Conservation (phyloP, 1,140 invertebrate species). For the Drosophila tsacasi region DNA sequence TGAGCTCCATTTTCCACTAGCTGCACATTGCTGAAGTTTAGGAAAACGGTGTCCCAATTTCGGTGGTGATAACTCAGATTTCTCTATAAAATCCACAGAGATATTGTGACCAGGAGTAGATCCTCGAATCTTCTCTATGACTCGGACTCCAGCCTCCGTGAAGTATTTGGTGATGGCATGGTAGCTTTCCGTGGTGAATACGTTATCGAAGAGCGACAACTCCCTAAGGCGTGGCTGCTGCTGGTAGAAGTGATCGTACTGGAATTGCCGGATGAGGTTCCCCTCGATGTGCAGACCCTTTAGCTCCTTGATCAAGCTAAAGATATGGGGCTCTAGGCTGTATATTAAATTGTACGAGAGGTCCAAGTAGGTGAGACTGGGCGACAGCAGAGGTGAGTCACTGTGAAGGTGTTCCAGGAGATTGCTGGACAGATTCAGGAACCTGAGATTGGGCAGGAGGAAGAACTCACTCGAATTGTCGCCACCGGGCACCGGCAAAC, state of each 20-base stretch:
- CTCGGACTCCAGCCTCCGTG: constrained; percentile 1
- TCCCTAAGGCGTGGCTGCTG: constrained; percentile 7
- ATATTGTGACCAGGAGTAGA: constrained; percentile 4
- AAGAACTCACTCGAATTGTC: constrained; percentile 15
- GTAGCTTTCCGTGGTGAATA: constrained; percentile 1
- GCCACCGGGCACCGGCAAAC: constrained; percentile 11
- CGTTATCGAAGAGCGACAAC: constrained; percentile 9
- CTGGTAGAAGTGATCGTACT: constrained; percentile 13
- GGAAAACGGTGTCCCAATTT: neutral
- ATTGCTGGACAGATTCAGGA: constrained; percentile 10
- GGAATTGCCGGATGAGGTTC: constrained; percentile 4
- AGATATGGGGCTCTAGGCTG: constrained; percentile 4
- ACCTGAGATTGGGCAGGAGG: constrained; percentile 17
- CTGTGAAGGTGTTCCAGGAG: constrained; percentile 9
- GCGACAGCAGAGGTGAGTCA: constrained; percentile 6
- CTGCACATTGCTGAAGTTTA: neutral
- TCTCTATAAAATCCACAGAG: neutral
- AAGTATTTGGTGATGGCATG: constrained; percentile 10
- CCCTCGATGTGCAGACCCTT: constrained; percentile 10
- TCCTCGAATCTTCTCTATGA: neutral
- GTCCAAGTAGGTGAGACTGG: constrained; percentile 12
- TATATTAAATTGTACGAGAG: constrained; percentile 14
- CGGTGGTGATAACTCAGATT: neutral
- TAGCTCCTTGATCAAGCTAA: constrained; percentile 8
- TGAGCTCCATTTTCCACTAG: neutral